These are phyloP conservation scores for Patella ulyssiponensis DNA, from an alignment of 2,888 invertebrate species.

Conservation along the genomic window DNA sequence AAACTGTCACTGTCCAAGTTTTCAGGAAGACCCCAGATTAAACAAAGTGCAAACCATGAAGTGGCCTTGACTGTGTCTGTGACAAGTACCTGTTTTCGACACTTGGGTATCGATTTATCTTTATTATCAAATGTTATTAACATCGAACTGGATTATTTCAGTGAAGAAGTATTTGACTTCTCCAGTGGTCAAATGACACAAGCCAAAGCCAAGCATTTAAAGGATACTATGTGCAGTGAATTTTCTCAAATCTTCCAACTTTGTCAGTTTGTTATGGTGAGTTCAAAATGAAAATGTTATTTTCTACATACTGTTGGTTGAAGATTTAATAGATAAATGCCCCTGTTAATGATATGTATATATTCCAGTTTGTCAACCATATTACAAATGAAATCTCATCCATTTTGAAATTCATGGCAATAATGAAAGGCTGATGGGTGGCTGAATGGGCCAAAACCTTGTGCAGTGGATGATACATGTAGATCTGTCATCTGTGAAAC, in stretches of 20 bases:
- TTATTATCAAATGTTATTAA: slow-evolving; percentile 8
- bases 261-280: slow-evolving; percentile 93
- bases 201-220: slow-evolving; percentile 98
- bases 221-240: slow-evolving; percentile 99
- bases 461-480: no score
- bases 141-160: slow-evolving; percentile 53
- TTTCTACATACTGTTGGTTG: no score
- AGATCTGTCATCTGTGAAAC: no score
- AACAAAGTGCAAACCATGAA: not conserved
- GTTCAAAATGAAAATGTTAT: slow-evolving; percentile 37
- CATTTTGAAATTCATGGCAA: no score
- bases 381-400: no score
- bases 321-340: no score
- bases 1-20: no score
- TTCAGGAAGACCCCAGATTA: no score
- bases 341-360: no score
- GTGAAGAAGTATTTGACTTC: slow-evolving; percentile 99
- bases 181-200: slow-evolving; percentile 98
- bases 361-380: no score
- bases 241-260: slow-evolving; percentile 98
- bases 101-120: not conserved
- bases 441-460: no score
- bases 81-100: not conserved
- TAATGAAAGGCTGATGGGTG: no score
- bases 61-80: not conserved